Percentiles rank a stretch among this genome's conserved stretches.
These are phyloP conservation scores for Cephus nigrinus DNA, from an alignment of 2,888 invertebrate species.

Conservation along the genomic window DNA sequence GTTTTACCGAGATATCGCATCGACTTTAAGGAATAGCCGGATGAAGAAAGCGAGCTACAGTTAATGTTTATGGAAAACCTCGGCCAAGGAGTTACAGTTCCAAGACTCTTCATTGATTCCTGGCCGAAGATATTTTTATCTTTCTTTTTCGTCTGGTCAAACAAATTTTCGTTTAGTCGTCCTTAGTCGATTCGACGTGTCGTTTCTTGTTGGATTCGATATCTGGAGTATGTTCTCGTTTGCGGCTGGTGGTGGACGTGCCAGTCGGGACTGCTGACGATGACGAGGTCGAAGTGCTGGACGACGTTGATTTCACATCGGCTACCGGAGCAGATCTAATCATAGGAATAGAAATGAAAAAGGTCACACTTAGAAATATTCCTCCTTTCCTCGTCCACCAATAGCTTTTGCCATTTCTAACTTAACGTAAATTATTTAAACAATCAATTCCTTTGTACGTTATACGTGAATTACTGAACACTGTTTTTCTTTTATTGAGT, in stretches of 20 bases:
- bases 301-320: neutral
- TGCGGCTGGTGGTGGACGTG: constrained; percentile 32
- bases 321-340: neutral
- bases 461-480: neutral
- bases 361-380: neutral
- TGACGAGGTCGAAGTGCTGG: neutral
- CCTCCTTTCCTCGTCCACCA: neutral
- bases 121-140: neutral
- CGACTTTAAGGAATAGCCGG: neutral
- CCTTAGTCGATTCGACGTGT: constrained; percentile 45
- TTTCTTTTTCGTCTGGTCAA: neutral
- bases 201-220: constrained; percentile 50
- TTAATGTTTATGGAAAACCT: neutral
- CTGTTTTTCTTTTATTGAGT: neutral
- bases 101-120: neutral
- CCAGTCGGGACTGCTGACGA: constrained; percentile 26
- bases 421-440: too few relatives aligned
- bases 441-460: neutral
- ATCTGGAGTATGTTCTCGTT: constrained; percentile 54
- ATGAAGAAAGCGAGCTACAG: neutral
- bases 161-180: constrained; percentile 34
- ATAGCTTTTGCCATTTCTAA: too few relatives aligned
- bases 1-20: neutral
- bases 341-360: neutral
- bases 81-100: neutral